Base-by-base conservation (phyloP, 2,888 invertebrate species). In the Steinernema carpocapsae region DNA sequence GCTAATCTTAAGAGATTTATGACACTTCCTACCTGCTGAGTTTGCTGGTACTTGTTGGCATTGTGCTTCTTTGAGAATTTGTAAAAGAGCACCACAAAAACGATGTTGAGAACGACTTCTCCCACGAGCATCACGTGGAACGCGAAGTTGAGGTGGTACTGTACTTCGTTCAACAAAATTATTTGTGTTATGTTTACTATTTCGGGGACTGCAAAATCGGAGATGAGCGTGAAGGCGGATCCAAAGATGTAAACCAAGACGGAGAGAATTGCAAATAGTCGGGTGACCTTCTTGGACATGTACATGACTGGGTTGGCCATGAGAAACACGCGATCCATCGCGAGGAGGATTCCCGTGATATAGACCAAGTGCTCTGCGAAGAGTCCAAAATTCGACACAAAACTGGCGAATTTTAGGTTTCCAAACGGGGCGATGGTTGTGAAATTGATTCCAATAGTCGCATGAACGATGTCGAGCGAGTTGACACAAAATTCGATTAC, bases 81-180 rank as follows among this genome's bases (percentile, higher is more conserved):
- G 64, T 64, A 64, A 17, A 64, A 32, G 17, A 32, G 32, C 4
- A 32, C 64, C 17, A 26, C 24, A 32, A 64, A 64, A 29, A 17
- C 64, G 64, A 64, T 29, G 32, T 64, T 17, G 10, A 64, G 12
- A n/a, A 64, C 17, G 37, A 64, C 29, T 26, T 64, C 64, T 6
- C 29, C 32, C 17, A 26, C 1, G 32, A 64, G 29, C 12, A 64
- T 17, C 7, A 64, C 32, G 24, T 64, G 29, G 32, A 26, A 64
- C 6, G 14, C 3, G 64, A 29, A 26, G 32, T 26, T 64, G 64
- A 64, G 17, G 32, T 64, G 26, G 32, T 32, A 64, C 37, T 37
- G 37, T 6, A 37, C 37, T 37, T 37, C 37, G 37, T 37, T 37
- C n/a, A n/a, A n/a, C n/a, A n/a, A n/a, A n/a, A n/a, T n/a, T n/a